Conservation (phyloP, 2,888 invertebrate species). For the Erebia aethiops region DNA sequence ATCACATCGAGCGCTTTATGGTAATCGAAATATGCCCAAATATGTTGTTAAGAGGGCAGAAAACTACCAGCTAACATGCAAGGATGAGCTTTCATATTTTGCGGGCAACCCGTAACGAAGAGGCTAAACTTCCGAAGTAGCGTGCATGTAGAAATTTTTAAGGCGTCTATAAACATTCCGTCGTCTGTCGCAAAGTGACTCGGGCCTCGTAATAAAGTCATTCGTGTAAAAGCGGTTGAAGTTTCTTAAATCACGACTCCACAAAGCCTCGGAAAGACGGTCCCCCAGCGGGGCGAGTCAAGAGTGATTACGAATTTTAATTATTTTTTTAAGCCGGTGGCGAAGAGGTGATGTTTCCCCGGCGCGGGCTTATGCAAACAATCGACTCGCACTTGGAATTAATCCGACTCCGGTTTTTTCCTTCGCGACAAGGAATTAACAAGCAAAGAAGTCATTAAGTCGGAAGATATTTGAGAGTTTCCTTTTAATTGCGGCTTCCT, state of each 20-base stretch:
- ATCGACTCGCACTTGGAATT: conserved; percentile 83
- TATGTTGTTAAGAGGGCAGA: conserved; percentile 80
- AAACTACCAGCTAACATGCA: conserved; percentile 80
- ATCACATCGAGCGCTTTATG: conserved; percentile 81
- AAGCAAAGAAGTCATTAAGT: conserved; percentile 83
- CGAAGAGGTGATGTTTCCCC: conserved; percentile 81
- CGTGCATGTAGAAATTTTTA: conserved; percentile 72
- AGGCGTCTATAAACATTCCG: conserved; percentile 71
- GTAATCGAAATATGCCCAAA: conserved; percentile 83
- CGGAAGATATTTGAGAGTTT: conserved; percentile 80
- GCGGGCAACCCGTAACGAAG: conserved; percentile 69
- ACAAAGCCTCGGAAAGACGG: conserved; percentile 62
- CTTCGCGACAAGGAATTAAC: conserved; percentile 82
- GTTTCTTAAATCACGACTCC: conserved; percentile 55
- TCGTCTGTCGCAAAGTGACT: conserved; percentile 63
- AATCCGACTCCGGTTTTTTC: conserved; percentile 78
- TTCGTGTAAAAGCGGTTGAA: conserved; percentile 56
- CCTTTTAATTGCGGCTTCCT: conserved; percentile 80
- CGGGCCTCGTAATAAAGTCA: conserved; percentile 64
- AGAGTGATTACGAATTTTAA: conserved; percentile 84
- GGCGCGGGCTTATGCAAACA: conserved; percentile 80
- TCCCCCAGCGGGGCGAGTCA: conserved; percentile 75
- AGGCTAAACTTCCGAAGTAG: conserved; percentile 67
- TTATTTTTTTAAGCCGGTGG: conserved; percentile 84
- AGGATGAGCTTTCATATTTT: conserved; percentile 81